Percentiles rank a stretch among this genome's conserved stretches.
These are phyloP conservation scores for Karalla daura DNA, from an alignment of 2,797 vertebrate species.

Conservation along the genomic window DNA sequence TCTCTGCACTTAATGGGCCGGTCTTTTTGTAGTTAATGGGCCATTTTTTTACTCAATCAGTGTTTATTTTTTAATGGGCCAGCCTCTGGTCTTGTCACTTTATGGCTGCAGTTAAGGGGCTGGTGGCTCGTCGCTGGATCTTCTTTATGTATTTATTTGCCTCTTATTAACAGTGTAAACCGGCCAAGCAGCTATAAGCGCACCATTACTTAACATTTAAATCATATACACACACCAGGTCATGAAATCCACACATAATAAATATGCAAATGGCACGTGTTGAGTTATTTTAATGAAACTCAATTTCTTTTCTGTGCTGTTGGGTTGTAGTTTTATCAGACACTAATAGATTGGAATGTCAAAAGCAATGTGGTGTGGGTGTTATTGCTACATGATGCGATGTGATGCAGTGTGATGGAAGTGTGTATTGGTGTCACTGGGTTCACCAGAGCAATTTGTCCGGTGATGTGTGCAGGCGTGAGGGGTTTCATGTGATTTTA, in stretches of 20 bases:
- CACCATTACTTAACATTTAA: slow-evolving; percentile 2
- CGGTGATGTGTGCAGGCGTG: slow-evolving; percentile 40
- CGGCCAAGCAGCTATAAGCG: slow-evolving; percentile 20
- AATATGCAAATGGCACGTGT: slow-evolving; percentile 21
- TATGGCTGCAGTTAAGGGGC: slow-evolving; percentile 24
- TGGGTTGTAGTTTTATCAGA: background rate
- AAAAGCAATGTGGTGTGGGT: slow-evolving; percentile 24
- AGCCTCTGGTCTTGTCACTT: slow-evolving; percentile 39
- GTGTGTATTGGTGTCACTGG: slow-evolving; percentile 1
- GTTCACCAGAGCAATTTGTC: slow-evolving; percentile 27
- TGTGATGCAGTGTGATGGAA: slow-evolving; percentile 6
- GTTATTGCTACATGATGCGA: background rate
- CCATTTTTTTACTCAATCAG: slow-evolving; percentile 37
- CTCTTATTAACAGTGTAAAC: slow-evolving; percentile 18
- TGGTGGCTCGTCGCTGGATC: slow-evolving; percentile 2
- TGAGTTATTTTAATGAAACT: slow-evolving; percentile 6
- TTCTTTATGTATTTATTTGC: slow-evolving; percentile 13
- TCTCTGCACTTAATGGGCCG: slow-evolving; percentile 46
- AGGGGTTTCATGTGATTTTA: slow-evolving; percentile 52
- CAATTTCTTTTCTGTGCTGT: background rate
- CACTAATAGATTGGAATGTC: background rate
- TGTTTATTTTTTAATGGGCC: slow-evolving; percentile 53
- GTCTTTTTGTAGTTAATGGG: slow-evolving; percentile 51
- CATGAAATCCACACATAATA: slow-evolving; percentile 15
- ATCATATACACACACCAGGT: slow-evolving; percentile 8